Evolutionary conservation across 2,797 vertebrate genomes (phyloP), one percentile per base, ranked within the genome.

Genomic region (Aldrovandia affinis): DNA sequence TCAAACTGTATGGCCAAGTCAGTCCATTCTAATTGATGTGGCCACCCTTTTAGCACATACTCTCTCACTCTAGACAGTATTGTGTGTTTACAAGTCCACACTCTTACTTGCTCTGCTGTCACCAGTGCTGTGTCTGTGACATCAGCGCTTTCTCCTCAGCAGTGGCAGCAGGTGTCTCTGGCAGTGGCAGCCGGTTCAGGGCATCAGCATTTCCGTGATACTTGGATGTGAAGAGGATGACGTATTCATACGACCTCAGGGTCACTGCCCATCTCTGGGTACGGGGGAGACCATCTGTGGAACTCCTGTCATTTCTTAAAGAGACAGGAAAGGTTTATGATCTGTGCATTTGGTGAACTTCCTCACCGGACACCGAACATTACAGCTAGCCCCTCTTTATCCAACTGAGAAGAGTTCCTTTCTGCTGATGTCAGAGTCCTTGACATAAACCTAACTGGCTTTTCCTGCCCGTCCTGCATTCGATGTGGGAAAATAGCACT

Each of bases 151-250:
- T n/a, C n/a, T n/a, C n/a, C n/a, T n/a, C n/a, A n/a, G n/a, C n/a
- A n/a, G n/a, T n/a, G n/a, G n/a, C n/a, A 3, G 22, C 22, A 20
- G 50, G 15, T 30, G 42, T 82, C 42, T 54, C n/a, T 39, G 63
- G 81, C 47, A 86, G 63, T 9, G 85, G 84, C 1, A 87, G 77
- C 22, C 81, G 36, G 33, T 82, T 89, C 75, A 86, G 3, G 8
- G 84, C 83, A 18, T 70, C 65, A 14, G 33, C 65, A 4, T 70
- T 70, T 15, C 30, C 65, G 33, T 70, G 65, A 12, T 70, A 15
- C 5, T 70, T 70, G 0, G 65, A 2, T 14, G 36, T 70, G 65
- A 18, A 70, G 12, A 70, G 14, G 1, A 70, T 70, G 0, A 36
- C 3, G 5, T 70, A 70, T 7, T 70, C 65, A 18, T 70, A 70